Base-by-base conservation (phyloP, 92 coral and sea anemone species). In the Blastomussa wellsi region DNA sequence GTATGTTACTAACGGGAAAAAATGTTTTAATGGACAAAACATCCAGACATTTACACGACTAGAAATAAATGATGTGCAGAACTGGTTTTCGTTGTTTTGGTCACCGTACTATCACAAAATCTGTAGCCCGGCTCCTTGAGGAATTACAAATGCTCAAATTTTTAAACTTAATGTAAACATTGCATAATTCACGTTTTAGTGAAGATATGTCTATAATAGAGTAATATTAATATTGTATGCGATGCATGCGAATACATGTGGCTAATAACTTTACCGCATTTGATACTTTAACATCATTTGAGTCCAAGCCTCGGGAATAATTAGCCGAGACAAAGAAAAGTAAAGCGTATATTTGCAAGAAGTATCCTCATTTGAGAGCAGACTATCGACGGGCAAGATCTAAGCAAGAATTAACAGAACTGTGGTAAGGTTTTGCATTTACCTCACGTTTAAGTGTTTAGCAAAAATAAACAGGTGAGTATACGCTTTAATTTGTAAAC, bases 221-320 rank as follows among this genome's bases (percentile, higher is more conserved):
- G 16, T n/a, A 3, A 2, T 48, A 79, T 79, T 37, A 79, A 79
- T 79, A 79, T 36, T 79, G 31, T 19, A 60, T 79, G 41, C n/a
- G 4, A 5, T 22, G 9, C 82, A 37, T 29, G 36, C 29, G 16
- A 10, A 62, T 26, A 7, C 5, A 16, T 26, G 39, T n/a, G 70
- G 70, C 4, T 79, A 59, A n/a, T 79, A 38, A 79, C 60, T 42
- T 28, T 39, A 62, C 59, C 73, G 37, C 82, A 79, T 2, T n/a
- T 41, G 31, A 42, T 38, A 37, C 32, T 79, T 60, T 39, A 79
- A 24, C 55, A 10, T 62, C 72, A 38, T 35, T 38, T 29, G 55
- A 11, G 51, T 38, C 15, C 44, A 60, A 38, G 72, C 37, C 38
- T 49, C 33, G 31, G 9, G 9, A 77, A 33, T 48, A 77, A 33